Conservation (phyloP, 2,888 invertebrate genomes). For the Strigamia maritima region DNA sequence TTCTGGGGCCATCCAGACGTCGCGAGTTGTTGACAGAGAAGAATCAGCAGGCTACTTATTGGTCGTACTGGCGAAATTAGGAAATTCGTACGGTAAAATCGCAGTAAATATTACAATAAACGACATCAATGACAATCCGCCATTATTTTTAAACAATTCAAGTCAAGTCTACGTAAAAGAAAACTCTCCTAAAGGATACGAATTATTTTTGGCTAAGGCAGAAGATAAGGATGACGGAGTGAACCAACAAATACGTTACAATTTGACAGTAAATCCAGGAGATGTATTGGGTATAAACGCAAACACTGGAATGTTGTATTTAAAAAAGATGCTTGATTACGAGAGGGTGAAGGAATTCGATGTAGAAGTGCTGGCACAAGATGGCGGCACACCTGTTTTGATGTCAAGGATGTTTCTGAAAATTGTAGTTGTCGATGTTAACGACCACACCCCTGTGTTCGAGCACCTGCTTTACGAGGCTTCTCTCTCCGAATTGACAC, state of each 20-base stretch:
- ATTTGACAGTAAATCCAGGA: conserved; percentile 73
- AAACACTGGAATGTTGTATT: conserved; percentile 81
- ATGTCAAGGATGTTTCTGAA: conserved; percentile 71
- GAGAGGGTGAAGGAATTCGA: conserved; percentile 48
- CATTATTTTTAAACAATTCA: conserved; percentile 69
- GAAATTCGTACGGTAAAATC: conserved; percentile 67
- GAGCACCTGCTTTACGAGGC: conserved; percentile 89
- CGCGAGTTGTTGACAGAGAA: conserved; percentile 80
- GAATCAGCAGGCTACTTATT: conserved; percentile 70
- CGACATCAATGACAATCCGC: conserved; percentile 89
- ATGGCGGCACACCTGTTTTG: conserved; percentile 68
- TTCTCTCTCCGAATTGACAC: conserved; percentile 81
- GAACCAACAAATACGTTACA: conserved; percentile 82
- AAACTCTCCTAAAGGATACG: conserved; percentile 89
- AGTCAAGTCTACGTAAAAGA: conserved; percentile 77
- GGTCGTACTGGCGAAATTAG: conserved; percentile 73
- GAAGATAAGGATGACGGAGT: conserved; percentile 81
- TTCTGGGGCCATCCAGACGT: conserved; percentile 73
- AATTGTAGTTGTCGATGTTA: conserved; percentile 78
- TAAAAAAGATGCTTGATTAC: conserved; percentile 62
- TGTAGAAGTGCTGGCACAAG: conserved; percentile 79
- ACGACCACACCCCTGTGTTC: conserved; percentile 93
- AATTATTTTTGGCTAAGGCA: conserved; percentile 83
- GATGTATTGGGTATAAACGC: conserved; percentile 79
- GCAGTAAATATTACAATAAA: conserved; percentile 74